Percentiles rank a stretch among this genome's conserved stretches.
These are phyloP conservation scores for Sparidentex hasta DNA, from an alignment of 2,797 vertebrate species.

Conservation along the genomic window DNA sequence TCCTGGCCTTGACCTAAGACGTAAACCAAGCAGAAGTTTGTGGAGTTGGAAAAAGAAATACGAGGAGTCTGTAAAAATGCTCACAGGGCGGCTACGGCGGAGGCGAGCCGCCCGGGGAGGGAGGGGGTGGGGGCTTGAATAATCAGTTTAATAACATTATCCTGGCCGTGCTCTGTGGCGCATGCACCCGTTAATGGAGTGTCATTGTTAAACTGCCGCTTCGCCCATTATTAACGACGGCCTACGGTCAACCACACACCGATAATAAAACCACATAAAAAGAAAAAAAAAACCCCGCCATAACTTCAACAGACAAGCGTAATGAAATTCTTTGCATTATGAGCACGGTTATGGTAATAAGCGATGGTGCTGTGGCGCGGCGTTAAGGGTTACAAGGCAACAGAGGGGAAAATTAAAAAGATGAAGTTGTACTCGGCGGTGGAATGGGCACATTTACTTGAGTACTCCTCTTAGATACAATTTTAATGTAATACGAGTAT, in stretches of 20 bases:
- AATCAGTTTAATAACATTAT: constrained; percentile 87
- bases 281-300: constrained; percentile 58
- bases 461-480: too few species aligned
- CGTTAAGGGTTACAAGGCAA: constrained; percentile 77
- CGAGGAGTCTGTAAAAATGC: constrained; percentile 70
- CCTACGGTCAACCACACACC: constrained; percentile 82
- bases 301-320: constrained; percentile 82
- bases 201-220: constrained; percentile 85
- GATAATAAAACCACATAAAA: constrained; percentile 85
- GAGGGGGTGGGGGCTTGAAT: constrained; percentile 73
- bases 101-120: constrained; percentile 24
- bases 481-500: too few species aligned
- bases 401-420: constrained; percentile 84
- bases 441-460: not conserved
- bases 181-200: constrained; percentile 83
- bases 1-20: constrained; percentile 20
- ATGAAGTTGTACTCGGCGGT: constrained; percentile 70
- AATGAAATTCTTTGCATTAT: constrained; percentile 83
- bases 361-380: constrained; percentile 54
- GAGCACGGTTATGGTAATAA: constrained; percentile 80
- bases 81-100: constrained; percentile 57
- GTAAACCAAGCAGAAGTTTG: constrained; percentile 57
- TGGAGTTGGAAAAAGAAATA: constrained; percentile 53
- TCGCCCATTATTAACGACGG: constrained; percentile 83
- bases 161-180: constrained; percentile 77